A percentile compares a stretch with the other conserved stretches of the same genome.
phyloP scores from a whole-genome alignment of 37 sponge, comb jelly and placozoan genomes.

The Tethya wilhelma region DNA sequence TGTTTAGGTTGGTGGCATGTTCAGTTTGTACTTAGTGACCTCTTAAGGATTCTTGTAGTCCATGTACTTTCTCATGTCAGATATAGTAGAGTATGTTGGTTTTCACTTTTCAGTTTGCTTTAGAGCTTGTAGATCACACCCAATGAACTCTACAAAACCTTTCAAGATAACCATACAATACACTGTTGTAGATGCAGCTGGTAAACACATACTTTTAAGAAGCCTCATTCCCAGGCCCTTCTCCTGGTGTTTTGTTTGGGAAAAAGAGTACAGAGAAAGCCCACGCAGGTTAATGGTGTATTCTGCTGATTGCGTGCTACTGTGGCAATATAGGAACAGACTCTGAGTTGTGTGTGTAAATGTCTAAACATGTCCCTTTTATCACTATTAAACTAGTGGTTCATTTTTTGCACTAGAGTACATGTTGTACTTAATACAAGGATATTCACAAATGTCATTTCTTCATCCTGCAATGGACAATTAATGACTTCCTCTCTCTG shows the following conservation, averaged over 20 bases:
- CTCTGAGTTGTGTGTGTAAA: too few species aligned
- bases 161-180: constrained; percentile 83
- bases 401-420: too few species aligned
- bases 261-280: too few species aligned
- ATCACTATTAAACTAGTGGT: too few species aligned
- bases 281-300: too few species aligned
- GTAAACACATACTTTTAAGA: background rate
- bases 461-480: background rate
- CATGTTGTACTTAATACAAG: too few species aligned
- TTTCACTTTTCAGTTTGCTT: constrained; percentile 56
- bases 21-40: constrained; percentile 70
- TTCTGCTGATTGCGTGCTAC: too few species aligned
- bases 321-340: too few species aligned
- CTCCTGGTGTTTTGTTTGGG: too few species aligned
- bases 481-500: background rate
- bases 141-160: constrained; percentile 79
- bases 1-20: constrained; percentile 20
- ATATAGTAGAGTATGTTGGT: constrained; percentile 79
- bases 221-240: background rate
- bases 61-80: constrained; percentile 32
- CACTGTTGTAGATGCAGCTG: constrained; percentile 56
- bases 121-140: constrained; percentile 84
- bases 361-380: too few species aligned
- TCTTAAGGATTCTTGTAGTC: constrained; percentile 90
- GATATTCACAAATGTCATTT: too few species aligned